phyloP scores from a whole-genome alignment of 2,113 vertebrate genomes.

The Actenoides hombroni region DNA sequence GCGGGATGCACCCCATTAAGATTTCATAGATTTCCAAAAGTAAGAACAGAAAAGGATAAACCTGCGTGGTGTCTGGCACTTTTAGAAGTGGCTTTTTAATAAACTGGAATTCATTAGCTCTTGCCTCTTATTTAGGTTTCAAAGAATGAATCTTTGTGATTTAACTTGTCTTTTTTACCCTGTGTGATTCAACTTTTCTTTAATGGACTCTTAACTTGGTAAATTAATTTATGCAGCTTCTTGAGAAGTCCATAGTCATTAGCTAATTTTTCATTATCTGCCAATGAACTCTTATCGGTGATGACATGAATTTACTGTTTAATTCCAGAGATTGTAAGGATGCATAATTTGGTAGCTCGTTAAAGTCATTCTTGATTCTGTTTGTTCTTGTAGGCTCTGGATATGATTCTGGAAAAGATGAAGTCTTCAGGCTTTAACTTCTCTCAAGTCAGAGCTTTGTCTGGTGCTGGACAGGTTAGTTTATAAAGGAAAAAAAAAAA shows the following conservation, averaged over 20 bases:
- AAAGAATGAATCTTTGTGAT: not conserved
- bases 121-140: not conserved
- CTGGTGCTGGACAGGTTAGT: slow-evolving; percentile 92
- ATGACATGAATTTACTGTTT: not conserved
- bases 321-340: not conserved
- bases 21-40: not conserved
- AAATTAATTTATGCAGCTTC: not conserved
- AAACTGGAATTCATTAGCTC: not conserved
- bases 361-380: not conserved
- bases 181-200: not conserved
- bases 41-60: not conserved
- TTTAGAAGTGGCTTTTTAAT: not conserved
- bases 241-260: not conserved
- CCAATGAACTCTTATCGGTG: not conserved
- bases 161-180: not conserved
- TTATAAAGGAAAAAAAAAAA: not conserved
- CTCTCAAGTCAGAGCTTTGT: slow-evolving; percentile 84
- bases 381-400: slow-evolving; percentile 84
- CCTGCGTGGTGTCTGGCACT: not conserved
- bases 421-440: slow-evolving; percentile 84
- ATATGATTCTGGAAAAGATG: slow-evolving; percentile 89
- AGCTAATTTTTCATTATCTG: slow-evolving; percentile 4
- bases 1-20: not conserved
- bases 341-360: not conserved
- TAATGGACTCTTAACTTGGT: not conserved